These are phyloP conservation scores for Ondatra zibethicus DNA, from an alignment of 2,113 vertebrate species.

Conservation along the genomic window DNA sequence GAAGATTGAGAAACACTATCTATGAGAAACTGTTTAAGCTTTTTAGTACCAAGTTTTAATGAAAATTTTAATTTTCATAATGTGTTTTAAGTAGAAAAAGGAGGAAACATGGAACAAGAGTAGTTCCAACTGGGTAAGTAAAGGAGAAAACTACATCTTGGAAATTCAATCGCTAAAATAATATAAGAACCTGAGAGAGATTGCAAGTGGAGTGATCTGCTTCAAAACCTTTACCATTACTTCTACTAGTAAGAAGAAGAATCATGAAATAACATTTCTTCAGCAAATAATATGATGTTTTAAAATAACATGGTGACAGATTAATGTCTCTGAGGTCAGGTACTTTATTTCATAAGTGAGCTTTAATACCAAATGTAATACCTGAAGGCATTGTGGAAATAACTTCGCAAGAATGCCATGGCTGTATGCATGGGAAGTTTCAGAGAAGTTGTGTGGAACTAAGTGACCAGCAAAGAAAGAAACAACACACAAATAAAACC, in stretches of 20 bases:
- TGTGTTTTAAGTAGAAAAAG: background rate
- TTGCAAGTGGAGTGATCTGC: background rate
- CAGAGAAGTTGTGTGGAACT: background rate
- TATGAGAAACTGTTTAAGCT: background rate
- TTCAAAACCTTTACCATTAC: background rate
- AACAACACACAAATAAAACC: background rate
- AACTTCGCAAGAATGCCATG: background rate
- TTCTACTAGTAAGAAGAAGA: conserved; percentile 48
- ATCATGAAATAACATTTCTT: conserved; percentile 12
- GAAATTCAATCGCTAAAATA: conserved; percentile 11
- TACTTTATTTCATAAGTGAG: background rate
- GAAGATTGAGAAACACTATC: background rate
- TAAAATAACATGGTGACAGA: background rate
- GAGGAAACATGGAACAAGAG: background rate
- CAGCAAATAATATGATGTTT: background rate
- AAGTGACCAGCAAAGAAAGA: background rate
- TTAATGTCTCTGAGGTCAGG: background rate
- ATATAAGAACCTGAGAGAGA: background rate
- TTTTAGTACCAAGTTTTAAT: conserved; percentile 18
- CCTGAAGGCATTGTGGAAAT: background rate
- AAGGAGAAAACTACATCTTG: conserved; percentile 35
- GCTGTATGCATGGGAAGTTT: background rate
- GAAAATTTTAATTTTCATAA: conserved; percentile 55
- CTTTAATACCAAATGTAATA: background rate
- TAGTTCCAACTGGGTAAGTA: conserved; percentile 22